phyloP scores from a whole-genome alignment of 2,113 vertebrate species.

The Hypomesus transpacificus region DNA sequence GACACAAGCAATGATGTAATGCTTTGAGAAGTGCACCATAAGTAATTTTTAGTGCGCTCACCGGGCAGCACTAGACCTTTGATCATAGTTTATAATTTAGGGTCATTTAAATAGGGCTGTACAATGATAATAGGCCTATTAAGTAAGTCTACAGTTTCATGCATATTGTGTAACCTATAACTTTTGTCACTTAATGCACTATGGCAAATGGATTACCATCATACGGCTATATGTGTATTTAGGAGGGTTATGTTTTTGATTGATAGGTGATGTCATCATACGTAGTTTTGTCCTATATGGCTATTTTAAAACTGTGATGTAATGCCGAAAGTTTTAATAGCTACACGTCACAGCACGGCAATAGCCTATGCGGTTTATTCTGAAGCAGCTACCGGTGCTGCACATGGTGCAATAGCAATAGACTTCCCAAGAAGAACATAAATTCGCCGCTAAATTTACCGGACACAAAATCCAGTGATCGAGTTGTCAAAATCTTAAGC shows the following conservation, averaged over 20 bases:
- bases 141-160: too few relatives aligned
- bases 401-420: slow-evolving; percentile 38
- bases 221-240: too few relatives aligned
- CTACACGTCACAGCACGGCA: slow-evolving; percentile 53
- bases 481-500: too few relatives aligned
- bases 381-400: slow-evolving; percentile 36
- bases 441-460: slow-evolving; percentile 58
- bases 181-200: too few relatives aligned
- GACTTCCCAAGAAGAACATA: slow-evolving; percentile 46
- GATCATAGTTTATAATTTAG: slow-evolving; percentile 27
- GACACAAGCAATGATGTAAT: slow-evolving; percentile 68
- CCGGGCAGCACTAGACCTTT: slow-evolving; percentile 22
- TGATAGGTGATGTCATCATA: slow-evolving; percentile 67
- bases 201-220: too few relatives aligned
- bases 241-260: slow-evolving; percentile 29
- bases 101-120: background rate
- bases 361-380: slow-evolving; percentile 8
- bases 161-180: too few relatives aligned
- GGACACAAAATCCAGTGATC: slow-evolving; percentile 23
- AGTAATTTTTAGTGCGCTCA: slow-evolving; percentile 53
- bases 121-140: too few relatives aligned
- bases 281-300: slow-evolving; percentile 55
- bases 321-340: slow-evolving; percentile 67
- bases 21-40: slow-evolving; percentile 58
- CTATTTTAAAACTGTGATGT: slow-evolving; percentile 75